Conservation (phyloP, 2,797 vertebrate species). For the Podarcis lilfordi region DNA sequence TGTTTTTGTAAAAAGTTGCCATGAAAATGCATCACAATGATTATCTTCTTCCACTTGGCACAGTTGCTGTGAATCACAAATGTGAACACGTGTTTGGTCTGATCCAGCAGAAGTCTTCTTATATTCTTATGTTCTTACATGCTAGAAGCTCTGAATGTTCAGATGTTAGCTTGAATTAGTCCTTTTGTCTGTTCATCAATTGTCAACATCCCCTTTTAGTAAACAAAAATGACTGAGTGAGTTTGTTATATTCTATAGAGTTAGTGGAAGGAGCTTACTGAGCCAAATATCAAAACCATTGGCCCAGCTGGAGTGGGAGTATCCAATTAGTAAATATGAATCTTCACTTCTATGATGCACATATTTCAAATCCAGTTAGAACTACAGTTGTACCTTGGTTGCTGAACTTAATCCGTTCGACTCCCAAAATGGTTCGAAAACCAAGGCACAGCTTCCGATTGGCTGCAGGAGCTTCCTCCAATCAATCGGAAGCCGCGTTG, state of each 20-base stretch:
- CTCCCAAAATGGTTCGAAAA: too few relatives aligned
- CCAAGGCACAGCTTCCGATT: too few relatives aligned
- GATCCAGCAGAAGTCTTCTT: too few relatives aligned
- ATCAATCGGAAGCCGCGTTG: too few relatives aligned
- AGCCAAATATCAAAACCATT: neutral
- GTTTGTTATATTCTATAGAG: neutral
- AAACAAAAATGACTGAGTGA: neutral
- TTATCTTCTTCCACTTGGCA: too few relatives aligned
- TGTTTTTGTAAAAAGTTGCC: too few relatives aligned
- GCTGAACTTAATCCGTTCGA: too few relatives aligned
- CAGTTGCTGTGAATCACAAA: too few relatives aligned
- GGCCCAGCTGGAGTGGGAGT: neutral
- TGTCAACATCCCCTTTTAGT: neutral
- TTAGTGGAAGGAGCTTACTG: neutral
- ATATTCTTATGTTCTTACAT: neutral
- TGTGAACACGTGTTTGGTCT: too few relatives aligned
- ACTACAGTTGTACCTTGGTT: neutral
- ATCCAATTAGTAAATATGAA: neutral
- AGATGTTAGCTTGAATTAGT: neutral
- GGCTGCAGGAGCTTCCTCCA: too few relatives aligned
- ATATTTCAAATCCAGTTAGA: accelerated
- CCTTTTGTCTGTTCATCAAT: neutral
- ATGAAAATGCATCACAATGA: too few relatives aligned
- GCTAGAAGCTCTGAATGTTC: neutral
- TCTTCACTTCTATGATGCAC: neutral